Conservation (phyloP, 2,797 vertebrate species). For the Channa striata region DNA sequence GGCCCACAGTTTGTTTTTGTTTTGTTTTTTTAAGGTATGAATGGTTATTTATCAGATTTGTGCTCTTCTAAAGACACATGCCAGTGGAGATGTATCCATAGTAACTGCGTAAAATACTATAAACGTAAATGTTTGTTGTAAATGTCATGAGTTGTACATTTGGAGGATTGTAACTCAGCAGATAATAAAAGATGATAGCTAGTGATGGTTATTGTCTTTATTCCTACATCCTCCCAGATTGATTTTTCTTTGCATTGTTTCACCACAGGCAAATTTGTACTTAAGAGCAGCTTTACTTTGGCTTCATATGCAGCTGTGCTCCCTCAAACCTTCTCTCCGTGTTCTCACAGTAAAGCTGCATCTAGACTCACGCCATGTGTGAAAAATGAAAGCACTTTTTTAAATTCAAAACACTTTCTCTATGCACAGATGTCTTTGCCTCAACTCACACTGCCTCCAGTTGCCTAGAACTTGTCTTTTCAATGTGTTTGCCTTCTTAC, state of each 20-base stretch:
- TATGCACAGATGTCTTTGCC: not conserved
- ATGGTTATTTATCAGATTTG: constrained; percentile 85
- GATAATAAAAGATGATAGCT: constrained; percentile 85
- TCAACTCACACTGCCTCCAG: too few relatives aligned
- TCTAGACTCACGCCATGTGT: not conserved
- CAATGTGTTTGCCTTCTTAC: too few relatives aligned
- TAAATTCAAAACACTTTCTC: too few relatives aligned
- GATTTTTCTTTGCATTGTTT: not conserved
- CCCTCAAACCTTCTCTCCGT: not conserved
- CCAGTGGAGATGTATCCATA: constrained; percentile 81
- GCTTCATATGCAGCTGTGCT: not conserved
- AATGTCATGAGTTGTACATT: constrained; percentile 89
- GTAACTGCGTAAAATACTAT: constrained; percentile 82
- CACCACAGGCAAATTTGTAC: not conserved
- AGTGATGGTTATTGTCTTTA: constrained; percentile 52
- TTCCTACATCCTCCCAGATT: not conserved
- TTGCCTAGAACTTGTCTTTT: too few relatives aligned
- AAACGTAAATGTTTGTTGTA: constrained; percentile 86
- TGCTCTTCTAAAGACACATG: constrained; percentile 79
- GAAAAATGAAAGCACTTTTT: too few relatives aligned
- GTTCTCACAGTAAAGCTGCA: not conserved
- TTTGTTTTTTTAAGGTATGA: constrained; percentile 68
- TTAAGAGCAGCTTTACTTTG: not conserved
- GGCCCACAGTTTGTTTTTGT: constrained; percentile 40
- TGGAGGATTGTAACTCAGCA: constrained; percentile 83